A percentile compares a stretch with the other conserved stretches of the same genome.
phyloP scores from a whole-genome alignment of 1,140 invertebrate genomes.

The Triops longicaudatus region DNA sequence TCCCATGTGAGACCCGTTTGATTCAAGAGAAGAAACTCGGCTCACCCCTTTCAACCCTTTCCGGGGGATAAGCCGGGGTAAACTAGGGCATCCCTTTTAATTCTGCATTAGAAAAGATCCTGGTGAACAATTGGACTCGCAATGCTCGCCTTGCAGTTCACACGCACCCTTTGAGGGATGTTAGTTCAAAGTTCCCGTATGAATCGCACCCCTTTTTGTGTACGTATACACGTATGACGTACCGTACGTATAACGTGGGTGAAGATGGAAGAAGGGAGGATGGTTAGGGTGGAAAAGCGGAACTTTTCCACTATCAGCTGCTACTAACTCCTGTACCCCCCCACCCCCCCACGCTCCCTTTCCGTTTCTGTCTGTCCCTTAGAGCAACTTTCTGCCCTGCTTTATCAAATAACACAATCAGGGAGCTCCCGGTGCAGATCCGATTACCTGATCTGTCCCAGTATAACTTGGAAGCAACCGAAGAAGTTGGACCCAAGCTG shows the following conservation, averaged over 20 bases:
- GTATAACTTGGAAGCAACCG: not conserved
- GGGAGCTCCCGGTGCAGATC: not conserved
- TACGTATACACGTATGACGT: too few species aligned
- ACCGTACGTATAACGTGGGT: not conserved
- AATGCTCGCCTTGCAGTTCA: not conserved
- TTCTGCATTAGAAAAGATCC: not conserved
- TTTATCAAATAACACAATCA: slow-evolving; percentile 16
- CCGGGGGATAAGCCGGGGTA: too few species aligned
- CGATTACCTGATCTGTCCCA: not conserved
- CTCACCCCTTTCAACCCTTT: not conserved
- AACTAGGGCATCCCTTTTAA: not conserved
- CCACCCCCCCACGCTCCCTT: too few species aligned
- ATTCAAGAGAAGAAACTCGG: not conserved
- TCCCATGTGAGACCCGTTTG: not conserved
- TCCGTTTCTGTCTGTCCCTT: too few species aligned
- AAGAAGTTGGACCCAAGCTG: not conserved
- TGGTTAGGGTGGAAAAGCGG: not conserved
- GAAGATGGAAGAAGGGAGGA: not conserved
- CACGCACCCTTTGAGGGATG: not conserved
- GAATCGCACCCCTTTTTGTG: not conserved
- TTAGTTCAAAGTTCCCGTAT: not conserved
- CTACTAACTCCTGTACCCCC: not conserved
- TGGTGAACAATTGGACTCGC: not conserved
- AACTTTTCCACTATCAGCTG: not conserved
- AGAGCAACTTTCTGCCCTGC: not conserved